Evolutionary conservation across 1,140 invertebrate species (phyloP), one percentile per base, ranked within the genome.

Genomic region (Caenorhabditis elegans): DNA sequence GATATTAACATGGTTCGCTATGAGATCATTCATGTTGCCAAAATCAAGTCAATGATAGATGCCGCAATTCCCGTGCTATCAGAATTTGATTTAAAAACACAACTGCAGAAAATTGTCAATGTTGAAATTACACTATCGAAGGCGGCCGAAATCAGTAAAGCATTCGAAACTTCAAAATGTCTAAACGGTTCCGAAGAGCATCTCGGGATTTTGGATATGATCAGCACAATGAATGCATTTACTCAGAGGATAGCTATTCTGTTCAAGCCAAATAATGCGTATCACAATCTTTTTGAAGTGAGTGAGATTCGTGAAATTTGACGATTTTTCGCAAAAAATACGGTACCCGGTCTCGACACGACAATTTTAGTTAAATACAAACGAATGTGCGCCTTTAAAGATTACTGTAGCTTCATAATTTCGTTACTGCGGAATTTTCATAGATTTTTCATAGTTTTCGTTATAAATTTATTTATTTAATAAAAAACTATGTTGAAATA

Each of bases 241-340:
- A 70, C 80, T 1, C 28, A 83, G 36, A 76, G 43, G 6, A 43
- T 76, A 17, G 49, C 65, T 1, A 77, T 77, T 11, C 46, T 76
- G 1, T 84, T 76, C 79, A 82, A 76, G 48, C 46, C 39, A 17
- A 39, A 31, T 8, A 55, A 36, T 47, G 2, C 70, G 3, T 84
- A 84, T 60, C 53, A 81, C 26, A 70, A 34, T 49, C 70, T 84
- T 1, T 51, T 26, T 31, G 82, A 84, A 70, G 82, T 84, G 24
- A 81, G 46, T 39, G 82, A 22, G 15, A 31, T 53, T 10, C 17
- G n/a, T n/a, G n/a, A n/a, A n/a, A n/a, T n/a, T n/a, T n/a, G n/a
- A n/a, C n/a, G n/a, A n/a, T n/a, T n/a, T n/a, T n/a, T n/a, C n/a
- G n/a, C n/a, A n/a, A n/a, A n/a, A n/a, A n/a, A n/a, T n/a, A n/a